A percentile compares a stretch with the other conserved stretches of the same genome.
These are phyloP conservation scores for Drosophila virilis DNA, from an alignment of 1,140 invertebrate genomes.

Conservation along the genomic window DNA sequence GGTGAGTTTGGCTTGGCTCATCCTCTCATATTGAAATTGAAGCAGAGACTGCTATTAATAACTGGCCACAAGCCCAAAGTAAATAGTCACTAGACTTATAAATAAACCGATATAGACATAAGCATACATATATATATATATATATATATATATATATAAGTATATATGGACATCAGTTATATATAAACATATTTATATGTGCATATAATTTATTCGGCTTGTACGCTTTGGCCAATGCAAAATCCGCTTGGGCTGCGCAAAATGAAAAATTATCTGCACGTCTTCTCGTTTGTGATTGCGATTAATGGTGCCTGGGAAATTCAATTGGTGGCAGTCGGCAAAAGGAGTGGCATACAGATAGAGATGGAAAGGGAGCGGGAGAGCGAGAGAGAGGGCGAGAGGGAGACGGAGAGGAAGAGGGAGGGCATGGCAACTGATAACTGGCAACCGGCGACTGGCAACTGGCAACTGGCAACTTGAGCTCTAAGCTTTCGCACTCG, in stretches of 20 bases:
- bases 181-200: neutral
- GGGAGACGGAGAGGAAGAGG: neutral
- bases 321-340: constrained; percentile 23
- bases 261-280: constrained; percentile 74
- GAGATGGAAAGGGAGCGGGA: neutral
- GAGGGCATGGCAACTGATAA: neutral
- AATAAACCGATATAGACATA: neutral
- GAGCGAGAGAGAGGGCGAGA: too few species aligned
- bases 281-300: constrained; percentile 65
- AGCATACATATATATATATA: constrained; percentile 3
- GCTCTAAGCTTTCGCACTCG: constrained; percentile 39
- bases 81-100: neutral
- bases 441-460: constrained; percentile 11
- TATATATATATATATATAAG: constrained; percentile 9
- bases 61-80: constrained; percentile 24
- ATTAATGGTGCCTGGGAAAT: constrained; percentile 58
- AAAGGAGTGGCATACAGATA: neutral
- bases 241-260: constrained; percentile 48
- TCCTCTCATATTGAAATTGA: constrained; percentile 5
- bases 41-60: constrained; percentile 44
- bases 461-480: constrained; percentile 44
- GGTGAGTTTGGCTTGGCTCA: neutral
- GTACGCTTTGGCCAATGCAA: constrained; percentile 36
- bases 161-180: neutral
- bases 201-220: neutral